Conservation (phyloP, 2,113 vertebrate genomes). For the Dunckerocampus dactyliophorus region DNA sequence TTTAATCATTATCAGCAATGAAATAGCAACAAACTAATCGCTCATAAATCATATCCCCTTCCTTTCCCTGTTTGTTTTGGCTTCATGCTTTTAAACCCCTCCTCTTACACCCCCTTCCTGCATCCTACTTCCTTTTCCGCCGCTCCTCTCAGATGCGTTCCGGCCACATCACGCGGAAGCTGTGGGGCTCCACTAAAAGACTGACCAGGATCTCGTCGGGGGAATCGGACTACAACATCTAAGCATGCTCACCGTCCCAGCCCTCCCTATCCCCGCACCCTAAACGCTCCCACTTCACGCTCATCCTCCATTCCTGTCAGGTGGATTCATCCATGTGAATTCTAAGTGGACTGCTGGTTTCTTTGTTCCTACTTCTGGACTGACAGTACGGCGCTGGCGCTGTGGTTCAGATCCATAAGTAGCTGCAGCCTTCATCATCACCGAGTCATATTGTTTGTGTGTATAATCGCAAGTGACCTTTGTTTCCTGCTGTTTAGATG, state of each 20-base stretch:
- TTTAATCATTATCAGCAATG: constrained; percentile 25
- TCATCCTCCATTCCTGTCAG: constrained; percentile 32
- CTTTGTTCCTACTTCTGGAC: constrained; percentile 11
- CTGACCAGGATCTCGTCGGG: constrained; percentile 93
- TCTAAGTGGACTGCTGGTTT: not conserved
- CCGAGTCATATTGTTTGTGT: constrained; percentile 1
- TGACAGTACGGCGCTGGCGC: constrained; percentile 60
- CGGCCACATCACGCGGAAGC: constrained; percentile 92
- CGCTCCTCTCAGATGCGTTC: constrained; percentile 87
- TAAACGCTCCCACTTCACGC: not conserved
- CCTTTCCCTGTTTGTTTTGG: constrained; percentile 32
- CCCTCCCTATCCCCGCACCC: constrained; percentile 68
- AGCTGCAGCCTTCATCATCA: constrained; percentile 1
- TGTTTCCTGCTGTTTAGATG: constrained; percentile 4
- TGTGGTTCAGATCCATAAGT: constrained; percentile 20
- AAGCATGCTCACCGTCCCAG: constrained; percentile 65
- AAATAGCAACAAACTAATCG: constrained; percentile 36
- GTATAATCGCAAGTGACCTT: constrained; percentile 58
- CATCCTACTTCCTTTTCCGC: constrained; percentile 53
- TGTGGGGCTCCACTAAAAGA: constrained; percentile 95
- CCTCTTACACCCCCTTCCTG: constrained; percentile 25
- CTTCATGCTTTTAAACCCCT: constrained; percentile 24
- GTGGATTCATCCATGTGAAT: not conserved
- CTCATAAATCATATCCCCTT: constrained; percentile 60
- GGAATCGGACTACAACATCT: constrained; percentile 92